Percentiles rank a stretch among this genome's conserved stretches.
phyloP scores from a whole-genome alignment of 2,113 vertebrate species.

The Pterophyllum scalare region DNA sequence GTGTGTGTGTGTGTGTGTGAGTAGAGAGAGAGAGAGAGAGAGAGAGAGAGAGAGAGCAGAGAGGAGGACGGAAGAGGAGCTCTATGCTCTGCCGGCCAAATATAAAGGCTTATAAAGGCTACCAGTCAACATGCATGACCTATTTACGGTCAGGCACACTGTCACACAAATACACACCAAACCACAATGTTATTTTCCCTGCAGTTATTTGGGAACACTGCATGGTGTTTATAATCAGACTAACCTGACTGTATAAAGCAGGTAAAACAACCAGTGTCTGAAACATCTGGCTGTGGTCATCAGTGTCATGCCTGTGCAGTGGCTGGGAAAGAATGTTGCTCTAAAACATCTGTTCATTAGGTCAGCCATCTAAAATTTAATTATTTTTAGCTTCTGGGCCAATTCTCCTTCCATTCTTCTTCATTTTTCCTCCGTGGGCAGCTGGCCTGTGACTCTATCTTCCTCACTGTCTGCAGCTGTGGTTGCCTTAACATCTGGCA shows the following conservation, averaged over 20 bases:
- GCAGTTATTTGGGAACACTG: not conserved
- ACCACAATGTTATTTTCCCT: slow-evolving; percentile 11
- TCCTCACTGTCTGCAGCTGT: slow-evolving; percentile 22
- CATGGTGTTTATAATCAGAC: slow-evolving; percentile 9
- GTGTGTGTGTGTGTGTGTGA: not conserved
- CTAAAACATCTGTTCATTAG: slow-evolving; percentile 63
- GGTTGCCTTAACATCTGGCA: slow-evolving; percentile 49
- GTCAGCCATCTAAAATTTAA: slow-evolving; percentile 23
- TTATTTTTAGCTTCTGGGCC: slow-evolving; percentile 53
- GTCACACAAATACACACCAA: slow-evolving; percentile 33
- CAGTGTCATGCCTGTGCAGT: slow-evolving; percentile 17
- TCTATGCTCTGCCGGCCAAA: slow-evolving; percentile 60
- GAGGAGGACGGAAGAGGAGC: slow-evolving; percentile 46
- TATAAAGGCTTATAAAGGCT: slow-evolving; percentile 58
- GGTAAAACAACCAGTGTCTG: slow-evolving; percentile 23
- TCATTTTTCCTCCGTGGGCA: slow-evolving; percentile 21
- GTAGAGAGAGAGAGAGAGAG: not conserved
- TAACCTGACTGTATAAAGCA: not conserved
- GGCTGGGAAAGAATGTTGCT: slow-evolving; percentile 21
- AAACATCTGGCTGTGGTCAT: slow-evolving; percentile 43
- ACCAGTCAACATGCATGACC: slow-evolving; percentile 66
- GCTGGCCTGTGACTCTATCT: slow-evolving; percentile 38
- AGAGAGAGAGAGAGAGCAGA: not conserved
- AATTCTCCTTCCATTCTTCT: slow-evolving; percentile 28
- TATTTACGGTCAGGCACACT: slow-evolving; percentile 51